phyloP scores from a whole-genome alignment of 2,113 vertebrate species.

The Quiscalus mexicanus region DNA sequence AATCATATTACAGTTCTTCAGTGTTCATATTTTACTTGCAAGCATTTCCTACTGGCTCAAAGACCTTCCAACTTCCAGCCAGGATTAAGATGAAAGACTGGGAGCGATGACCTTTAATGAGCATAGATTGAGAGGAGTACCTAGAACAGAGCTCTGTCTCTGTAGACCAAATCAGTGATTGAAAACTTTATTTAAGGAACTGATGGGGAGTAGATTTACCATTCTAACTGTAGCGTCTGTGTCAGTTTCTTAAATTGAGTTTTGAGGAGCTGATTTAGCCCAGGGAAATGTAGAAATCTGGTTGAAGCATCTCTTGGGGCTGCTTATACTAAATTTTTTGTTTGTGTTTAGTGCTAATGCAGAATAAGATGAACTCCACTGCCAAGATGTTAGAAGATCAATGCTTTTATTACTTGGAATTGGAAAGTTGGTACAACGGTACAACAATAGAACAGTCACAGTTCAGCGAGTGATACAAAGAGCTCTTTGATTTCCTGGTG shows the following conservation, averaged over 20 bases:
- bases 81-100: not conserved
- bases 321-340: slow-evolving; percentile 62
- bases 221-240: slow-evolving; percentile 23
- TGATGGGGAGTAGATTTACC: slow-evolving; percentile 21
- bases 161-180: not conserved
- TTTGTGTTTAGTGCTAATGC: slow-evolving; percentile 61
- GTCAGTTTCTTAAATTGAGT: slow-evolving; percentile 58
- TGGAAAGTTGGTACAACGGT: slow-evolving; percentile 43
- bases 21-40: not conserved
- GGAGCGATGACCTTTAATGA: slow-evolving; percentile 31
- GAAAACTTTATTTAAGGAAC: slow-evolving; percentile 44
- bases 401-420: slow-evolving; percentile 66
- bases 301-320: not conserved
- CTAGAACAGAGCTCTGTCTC: not conserved
- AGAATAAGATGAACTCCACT: slow-evolving; percentile 52
- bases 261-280: slow-evolving; percentile 59
- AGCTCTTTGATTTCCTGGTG: slow-evolving; percentile 33
- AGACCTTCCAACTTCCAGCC: not conserved
- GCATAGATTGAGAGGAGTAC: not conserved
- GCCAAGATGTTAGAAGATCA: slow-evolving; percentile 60
- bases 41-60: not conserved
- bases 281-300: slow-evolving; percentile 60
- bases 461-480: not conserved
- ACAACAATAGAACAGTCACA: not conserved
- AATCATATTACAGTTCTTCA: not conserved